Percentiles rank a stretch among this genome's conserved stretches.
Conservation (phyloP, 2,888 invertebrate species). For the Acleris sparsana region DNA sequence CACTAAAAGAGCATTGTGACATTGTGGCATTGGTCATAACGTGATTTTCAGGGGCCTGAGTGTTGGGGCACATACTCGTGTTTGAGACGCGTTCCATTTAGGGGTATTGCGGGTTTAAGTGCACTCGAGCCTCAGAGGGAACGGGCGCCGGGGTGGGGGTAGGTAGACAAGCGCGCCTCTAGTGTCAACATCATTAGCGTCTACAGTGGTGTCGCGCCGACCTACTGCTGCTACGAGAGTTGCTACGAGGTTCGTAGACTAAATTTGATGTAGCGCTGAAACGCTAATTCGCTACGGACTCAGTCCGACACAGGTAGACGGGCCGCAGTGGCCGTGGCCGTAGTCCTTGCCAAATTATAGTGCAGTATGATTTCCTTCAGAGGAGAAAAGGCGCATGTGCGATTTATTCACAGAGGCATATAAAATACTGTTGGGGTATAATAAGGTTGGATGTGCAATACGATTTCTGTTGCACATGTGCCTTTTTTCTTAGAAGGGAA, state of each 20-base stretch:
- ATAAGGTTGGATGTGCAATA: no score
- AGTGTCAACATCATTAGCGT: conserved; percentile 81
- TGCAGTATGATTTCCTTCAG: not conserved
- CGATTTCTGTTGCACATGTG: no score
- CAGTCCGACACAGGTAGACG: not conserved
- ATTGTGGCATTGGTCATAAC: conserved; percentile 43
- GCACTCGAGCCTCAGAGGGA: conserved; percentile 43
- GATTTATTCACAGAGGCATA: no score
- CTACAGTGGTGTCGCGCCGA: conserved; percentile 57
- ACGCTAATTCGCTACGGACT: conserved; percentile 33
- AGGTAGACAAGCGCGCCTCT: conserved; percentile 57
- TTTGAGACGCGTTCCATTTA: conserved; percentile 56
- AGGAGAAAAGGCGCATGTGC: no score
- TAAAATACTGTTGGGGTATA: no score
- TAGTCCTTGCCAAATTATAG: conserved; percentile 4
- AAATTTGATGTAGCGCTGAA: conserved; percentile 33
- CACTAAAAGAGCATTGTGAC: conserved; percentile 20
- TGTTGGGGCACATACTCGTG: conserved; percentile 42
- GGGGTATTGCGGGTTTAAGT: conserved; percentile 49
- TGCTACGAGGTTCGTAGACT: conserved; percentile 48
- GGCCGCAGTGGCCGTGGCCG: not conserved
- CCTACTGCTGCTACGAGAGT: conserved; percentile 60
- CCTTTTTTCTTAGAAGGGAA: no score
- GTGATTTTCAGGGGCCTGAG: conserved; percentile 47
- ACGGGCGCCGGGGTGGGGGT: conserved; percentile 41